Percentiles rank a stretch among this genome's conserved stretches.
Evolutionary conservation across 2,888 invertebrate genomes (phyloP).

Genomic region (Amphipyra berbera): DNA sequence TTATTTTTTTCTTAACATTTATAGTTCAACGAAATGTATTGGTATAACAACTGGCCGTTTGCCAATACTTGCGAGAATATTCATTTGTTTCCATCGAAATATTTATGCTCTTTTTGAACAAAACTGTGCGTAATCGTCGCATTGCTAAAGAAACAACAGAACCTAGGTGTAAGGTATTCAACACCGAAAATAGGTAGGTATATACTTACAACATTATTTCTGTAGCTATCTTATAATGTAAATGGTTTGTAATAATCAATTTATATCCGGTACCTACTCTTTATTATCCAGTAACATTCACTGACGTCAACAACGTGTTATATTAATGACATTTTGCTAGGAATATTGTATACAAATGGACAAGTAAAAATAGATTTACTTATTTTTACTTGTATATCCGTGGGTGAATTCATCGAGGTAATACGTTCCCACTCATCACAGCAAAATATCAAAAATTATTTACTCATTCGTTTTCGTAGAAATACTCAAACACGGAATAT

Average conservation of each 20-base stretch:
- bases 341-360: too few relatives aligned
- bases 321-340: too few relatives aligned
- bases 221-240: not conserved
- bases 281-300: too few relatives aligned
- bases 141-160: slow-evolving; percentile 21
- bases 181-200: not conserved
- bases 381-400: not conserved
- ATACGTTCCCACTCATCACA: slow-evolving; percentile 2
- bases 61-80: slow-evolving; percentile 68
- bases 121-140: slow-evolving; percentile 37
- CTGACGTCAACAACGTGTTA: too few relatives aligned
- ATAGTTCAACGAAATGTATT: slow-evolving; percentile 66
- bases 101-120: slow-evolving; percentile 34
- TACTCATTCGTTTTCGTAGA: slow-evolving; percentile 6
- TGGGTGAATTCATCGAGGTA: not conserved
- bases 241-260: not conserved
- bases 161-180: slow-evolving; percentile 15
- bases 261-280: too few relatives aligned
- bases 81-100: slow-evolving; percentile 69
- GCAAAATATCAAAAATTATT: slow-evolving; percentile 15
- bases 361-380: too few relatives aligned
- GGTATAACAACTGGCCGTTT: slow-evolving; percentile 69
- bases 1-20: too few relatives aligned
- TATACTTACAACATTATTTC: not conserved
- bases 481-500: slow-evolving; percentile 2